phyloP scores from a whole-genome alignment of 2,888 invertebrate species.

The Eristalinus sepulchralis region DNA sequence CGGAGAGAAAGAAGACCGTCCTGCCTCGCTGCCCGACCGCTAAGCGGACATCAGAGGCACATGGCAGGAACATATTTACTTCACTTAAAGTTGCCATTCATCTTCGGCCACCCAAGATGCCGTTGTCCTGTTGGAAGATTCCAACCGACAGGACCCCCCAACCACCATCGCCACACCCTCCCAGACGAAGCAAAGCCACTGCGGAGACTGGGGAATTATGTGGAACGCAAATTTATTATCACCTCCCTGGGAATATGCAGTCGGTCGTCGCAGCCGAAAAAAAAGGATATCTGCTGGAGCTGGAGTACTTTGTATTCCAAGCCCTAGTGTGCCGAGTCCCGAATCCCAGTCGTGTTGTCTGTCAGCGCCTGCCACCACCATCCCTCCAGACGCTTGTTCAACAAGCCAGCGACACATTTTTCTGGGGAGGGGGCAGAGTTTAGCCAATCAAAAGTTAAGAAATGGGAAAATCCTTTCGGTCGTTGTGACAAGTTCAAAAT shows the following conservation, averaged over 20 bases:
- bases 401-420: neutral
- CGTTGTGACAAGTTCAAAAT: neutral
- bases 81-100: slow-evolving; percentile 14
- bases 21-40: neutral
- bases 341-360: neutral
- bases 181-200: neutral
- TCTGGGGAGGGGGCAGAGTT: slow-evolving; percentile 11
- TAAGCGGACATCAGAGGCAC: slow-evolving; percentile 25
- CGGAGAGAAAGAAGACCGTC: neutral
- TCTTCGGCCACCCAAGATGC: neutral
- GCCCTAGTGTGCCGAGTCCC: neutral
- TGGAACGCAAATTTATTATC: slow-evolving; percentile 14
- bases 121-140: too few species aligned
- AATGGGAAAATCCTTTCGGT: slow-evolving; percentile 16
- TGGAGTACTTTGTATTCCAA: neutral
- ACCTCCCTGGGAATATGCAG: neutral
- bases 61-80: slow-evolving; percentile 19
- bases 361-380: neutral
- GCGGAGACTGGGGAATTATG: neutral
- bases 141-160: too few species aligned
- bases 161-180: neutral
- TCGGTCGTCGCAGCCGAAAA: neutral
- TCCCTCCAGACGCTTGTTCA: neutral
- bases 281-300: neutral
- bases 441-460: slow-evolving; percentile 30